A percentile compares a stretch with the other conserved stretches of the same genome.
These are phyloP conservation scores for Tenrec ecaudatus DNA, from an alignment of 2,113 vertebrate genomes.

Conservation along the genomic window DNA sequence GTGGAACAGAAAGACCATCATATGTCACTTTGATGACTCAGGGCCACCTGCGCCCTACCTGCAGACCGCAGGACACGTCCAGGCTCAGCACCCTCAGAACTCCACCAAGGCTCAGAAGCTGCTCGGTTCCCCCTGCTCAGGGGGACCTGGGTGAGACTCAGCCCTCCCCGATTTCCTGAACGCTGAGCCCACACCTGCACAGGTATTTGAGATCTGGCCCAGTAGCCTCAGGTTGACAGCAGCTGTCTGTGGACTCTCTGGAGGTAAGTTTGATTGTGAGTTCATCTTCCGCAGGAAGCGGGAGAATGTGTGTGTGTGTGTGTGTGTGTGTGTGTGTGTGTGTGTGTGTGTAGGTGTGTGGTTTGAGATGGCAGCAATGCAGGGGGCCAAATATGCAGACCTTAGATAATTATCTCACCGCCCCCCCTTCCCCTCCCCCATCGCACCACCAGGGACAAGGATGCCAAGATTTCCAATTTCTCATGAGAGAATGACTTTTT, in stretches of 20 bases:
- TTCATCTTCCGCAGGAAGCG: background rate
- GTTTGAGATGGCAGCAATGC: background rate
- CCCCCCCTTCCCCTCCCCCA: rapidly evolving
- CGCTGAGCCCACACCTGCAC: background rate
- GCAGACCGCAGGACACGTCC: too few species aligned
- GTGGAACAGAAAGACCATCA: too few species aligned
- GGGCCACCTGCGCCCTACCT: too few species aligned
- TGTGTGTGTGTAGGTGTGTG: too few species aligned
- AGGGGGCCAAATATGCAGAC: rapidly evolving
- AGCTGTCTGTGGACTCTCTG: too few species aligned
- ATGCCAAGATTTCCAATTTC: background rate
- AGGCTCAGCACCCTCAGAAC: too few species aligned
- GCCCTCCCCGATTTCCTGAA: too few species aligned
- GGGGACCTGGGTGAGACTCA: background rate
- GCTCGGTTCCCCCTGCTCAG: background rate
- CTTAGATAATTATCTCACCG: too few species aligned
- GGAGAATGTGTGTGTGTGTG: too few species aligned
- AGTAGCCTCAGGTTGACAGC: background rate
- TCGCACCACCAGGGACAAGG: background rate
- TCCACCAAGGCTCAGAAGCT: rapidly evolving
- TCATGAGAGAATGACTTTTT: background rate
- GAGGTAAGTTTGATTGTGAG: background rate
- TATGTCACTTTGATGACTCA: too few species aligned
- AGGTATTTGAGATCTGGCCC: rapidly evolving
- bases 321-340: too few species aligned